Base-by-base conservation (phyloP, 1,140 invertebrate genomes). In the Procambarus clarkii region DNA sequence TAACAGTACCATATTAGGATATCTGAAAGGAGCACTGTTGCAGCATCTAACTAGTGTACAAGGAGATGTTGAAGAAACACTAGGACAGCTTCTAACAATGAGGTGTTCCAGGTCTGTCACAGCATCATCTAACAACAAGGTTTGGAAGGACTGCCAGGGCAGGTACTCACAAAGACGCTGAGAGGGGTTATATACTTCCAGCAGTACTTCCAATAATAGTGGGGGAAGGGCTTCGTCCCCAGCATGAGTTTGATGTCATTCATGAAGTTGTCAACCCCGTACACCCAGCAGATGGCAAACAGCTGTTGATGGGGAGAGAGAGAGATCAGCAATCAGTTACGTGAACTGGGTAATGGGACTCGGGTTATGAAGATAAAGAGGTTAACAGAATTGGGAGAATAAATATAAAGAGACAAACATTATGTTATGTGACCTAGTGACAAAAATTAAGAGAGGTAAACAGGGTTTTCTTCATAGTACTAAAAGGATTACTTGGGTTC, bases 181-280 rank as follows among this genome's bases (percentile, higher is more conserved):
- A 96, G 95, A n/a, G 97, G 97, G 2, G 97, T 97, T 60, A 98
- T 95, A 18, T 96, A 94, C 88, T 96, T 96, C 97, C 97, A 98
- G 96, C 97, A 96, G 89, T 96, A 95, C 84, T 96, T 96, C 97
- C 97, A 98, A 94, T 97, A 97, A 87, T 96, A 95, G 96, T 97
- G 97, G 2, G 96, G 93, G 86, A 95, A 95, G 13, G 97, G 96
- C 92, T 96, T 96, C 34, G 95, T 95, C 2, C 97, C 97, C 84
- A 98, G 96, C 97, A 98, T 98, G 81, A 96, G 95, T 93, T 97
- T 96, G 15, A 97, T 97, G 92, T 98, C 97, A 58, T 97, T 95
- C 71, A 97, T 95, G 94, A 98, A 98, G 69, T 97, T 96, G 93
- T 97, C 96, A 0, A 97, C 96, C 0, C 97, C 97, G 94, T 98